phyloP scores from a whole-genome alignment of 2,888 invertebrate genomes.

The Hypomecis atomaria region DNA sequence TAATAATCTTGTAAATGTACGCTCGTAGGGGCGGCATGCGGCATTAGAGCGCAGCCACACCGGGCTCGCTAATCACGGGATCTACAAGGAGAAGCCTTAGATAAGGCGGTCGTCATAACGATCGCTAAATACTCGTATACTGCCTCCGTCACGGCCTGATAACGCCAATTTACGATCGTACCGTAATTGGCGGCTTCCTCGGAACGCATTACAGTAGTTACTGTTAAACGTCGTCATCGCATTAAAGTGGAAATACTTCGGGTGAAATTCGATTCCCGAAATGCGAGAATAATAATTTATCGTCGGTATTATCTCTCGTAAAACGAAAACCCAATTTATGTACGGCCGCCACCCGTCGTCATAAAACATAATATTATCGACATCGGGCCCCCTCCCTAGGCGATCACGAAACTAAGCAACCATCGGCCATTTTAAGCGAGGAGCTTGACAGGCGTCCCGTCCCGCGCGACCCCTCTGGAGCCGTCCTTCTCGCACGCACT shows the following conservation, averaged over 20 bases:
- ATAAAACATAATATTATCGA: conserved; percentile 83
- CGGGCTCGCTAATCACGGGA: conserved; percentile 47
- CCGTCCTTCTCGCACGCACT: conserved; percentile 37
- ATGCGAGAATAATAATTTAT: conserved; percentile 76
- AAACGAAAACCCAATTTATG: conserved; percentile 81
- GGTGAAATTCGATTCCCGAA: conserved; percentile 67
- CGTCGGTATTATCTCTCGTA: conserved; percentile 75
- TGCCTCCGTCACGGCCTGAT: conserved; percentile 70
- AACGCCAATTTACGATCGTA: conserved; percentile 56
- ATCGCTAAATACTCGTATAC: conserved; percentile 67
- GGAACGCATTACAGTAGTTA: conserved; percentile 50
- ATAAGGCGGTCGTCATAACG: conserved; percentile 57
- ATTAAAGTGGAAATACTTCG: conserved; percentile 52
- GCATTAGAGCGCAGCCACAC: conserved; percentile 43
- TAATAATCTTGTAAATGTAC: conserved; percentile 43
- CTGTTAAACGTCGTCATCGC: conserved; percentile 46
- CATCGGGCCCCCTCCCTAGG: conserved; percentile 79
- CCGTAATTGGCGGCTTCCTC: conserved; percentile 64
- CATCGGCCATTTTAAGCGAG: conserved; percentile 78
- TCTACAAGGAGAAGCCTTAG: conserved; percentile 56
- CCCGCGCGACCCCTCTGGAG: conserved; percentile 43
- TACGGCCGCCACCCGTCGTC: conserved; percentile 70
- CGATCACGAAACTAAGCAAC: conserved; percentile 81
- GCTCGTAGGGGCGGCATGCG: conserved; percentile 33
- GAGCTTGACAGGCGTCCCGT: conserved; percentile 66